These are phyloP conservation scores for Drosophila sucinea DNA, from an alignment of 1,140 invertebrate species.

Conservation along the genomic window DNA sequence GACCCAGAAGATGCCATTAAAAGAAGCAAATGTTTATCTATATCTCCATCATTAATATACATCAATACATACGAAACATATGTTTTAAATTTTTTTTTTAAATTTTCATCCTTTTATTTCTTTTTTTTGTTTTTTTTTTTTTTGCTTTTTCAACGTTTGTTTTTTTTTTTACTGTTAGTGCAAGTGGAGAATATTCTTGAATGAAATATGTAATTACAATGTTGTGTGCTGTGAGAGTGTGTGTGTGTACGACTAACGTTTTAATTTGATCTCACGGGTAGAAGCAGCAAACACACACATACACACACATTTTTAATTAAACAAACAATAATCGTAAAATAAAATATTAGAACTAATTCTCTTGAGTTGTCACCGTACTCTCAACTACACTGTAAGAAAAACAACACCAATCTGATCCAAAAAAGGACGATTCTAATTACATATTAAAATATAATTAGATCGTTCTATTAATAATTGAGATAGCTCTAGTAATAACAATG, in stretches of 20 bases:
- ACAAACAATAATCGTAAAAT: conserved; percentile 44
- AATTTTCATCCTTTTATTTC: background rate
- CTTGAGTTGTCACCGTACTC: conserved; percentile 15
- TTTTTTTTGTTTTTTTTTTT: conserved; percentile 23
- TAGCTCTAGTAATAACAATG: conserved; percentile 49
- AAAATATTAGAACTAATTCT: conserved; percentile 49
- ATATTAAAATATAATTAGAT: conserved; percentile 13
- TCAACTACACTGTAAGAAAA: conserved; percentile 70
- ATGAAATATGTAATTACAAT: background rate
- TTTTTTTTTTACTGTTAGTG: conserved; percentile 39
- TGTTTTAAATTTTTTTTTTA: background rate
- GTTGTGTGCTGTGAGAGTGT: conserved; percentile 20
- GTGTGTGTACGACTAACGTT: conserved; percentile 48
- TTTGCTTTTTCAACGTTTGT: conserved; percentile 17
- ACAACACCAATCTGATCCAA: conserved; percentile 70
- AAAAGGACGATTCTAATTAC: conserved; percentile 24
- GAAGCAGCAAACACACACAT: conserved; percentile 44
- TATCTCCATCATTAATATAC: conserved; percentile 2
- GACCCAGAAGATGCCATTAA: conserved; percentile 29
- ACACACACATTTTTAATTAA: conserved; percentile 36
- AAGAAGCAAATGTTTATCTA: conserved; percentile 31
- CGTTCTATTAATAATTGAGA: conserved; percentile 43
- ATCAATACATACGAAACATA: background rate
- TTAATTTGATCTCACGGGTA: conserved; percentile 70
- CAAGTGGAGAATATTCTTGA: conserved; percentile 38